phyloP scores from a whole-genome alignment of 2,113 vertebrate genomes.

The Macquaria ambigua region DNA sequence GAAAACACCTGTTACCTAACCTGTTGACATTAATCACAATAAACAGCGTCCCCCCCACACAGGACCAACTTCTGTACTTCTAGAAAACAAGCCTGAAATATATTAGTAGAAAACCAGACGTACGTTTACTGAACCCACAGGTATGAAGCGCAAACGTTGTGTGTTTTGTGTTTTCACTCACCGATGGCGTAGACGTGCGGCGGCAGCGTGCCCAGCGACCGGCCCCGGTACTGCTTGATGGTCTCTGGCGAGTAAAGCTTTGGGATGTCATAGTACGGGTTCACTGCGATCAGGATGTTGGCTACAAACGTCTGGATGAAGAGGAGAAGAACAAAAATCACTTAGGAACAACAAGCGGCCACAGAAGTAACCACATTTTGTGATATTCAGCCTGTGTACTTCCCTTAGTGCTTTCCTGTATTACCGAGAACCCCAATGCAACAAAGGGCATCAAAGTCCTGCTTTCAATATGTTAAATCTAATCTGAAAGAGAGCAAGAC shows the following conservation, averaged over 20 bases:
- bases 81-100: not conserved
- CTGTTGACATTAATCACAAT: not conserved
- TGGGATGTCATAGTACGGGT: constrained; percentile 96
- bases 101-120: not conserved
- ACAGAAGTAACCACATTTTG: too few species aligned
- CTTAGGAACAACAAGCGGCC: too few species aligned
- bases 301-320: constrained; percentile 94
- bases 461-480: not conserved
- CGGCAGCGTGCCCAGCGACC: constrained; percentile 93
- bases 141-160: too few species aligned
- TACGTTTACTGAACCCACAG: not conserved
- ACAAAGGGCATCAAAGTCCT: not conserved
- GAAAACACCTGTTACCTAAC: not conserved
- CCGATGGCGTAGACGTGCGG: constrained; percentile 98
- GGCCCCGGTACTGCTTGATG: constrained; percentile 93
- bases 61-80: not conserved
- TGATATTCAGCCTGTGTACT: too few species aligned
- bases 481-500: not conserved
- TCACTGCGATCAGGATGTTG: constrained; percentile 98
- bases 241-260: constrained; percentile 92
- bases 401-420: not conserved
- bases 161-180: constrained; percentile 72
- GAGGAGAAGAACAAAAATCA: not conserved
- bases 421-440: not conserved
- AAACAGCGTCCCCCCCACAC: not conserved